A percentile compares a stretch with the other conserved stretches of the same genome.
phyloP scores from a whole-genome alignment of 2,113 vertebrate species.

The Bambusicola thoracicus region DNA sequence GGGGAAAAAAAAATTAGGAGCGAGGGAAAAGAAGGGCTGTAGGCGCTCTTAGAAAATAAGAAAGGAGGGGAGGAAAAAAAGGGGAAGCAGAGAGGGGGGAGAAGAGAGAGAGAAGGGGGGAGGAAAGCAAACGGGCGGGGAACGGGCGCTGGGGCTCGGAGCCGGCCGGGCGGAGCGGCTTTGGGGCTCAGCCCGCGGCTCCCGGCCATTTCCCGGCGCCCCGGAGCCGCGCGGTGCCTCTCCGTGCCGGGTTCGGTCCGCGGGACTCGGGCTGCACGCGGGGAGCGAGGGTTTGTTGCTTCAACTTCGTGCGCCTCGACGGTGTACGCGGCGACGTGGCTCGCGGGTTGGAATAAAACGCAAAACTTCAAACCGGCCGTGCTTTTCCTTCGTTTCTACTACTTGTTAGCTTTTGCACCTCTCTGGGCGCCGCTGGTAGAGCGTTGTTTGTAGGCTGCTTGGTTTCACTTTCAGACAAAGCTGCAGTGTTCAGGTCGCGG shows the following conservation, averaged over 20 bases:
- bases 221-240: not conserved
- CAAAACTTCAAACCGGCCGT: constrained; percentile 17
- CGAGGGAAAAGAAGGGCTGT: not conserved
- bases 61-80: not conserved
- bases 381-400: not conserved
- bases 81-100: not conserved
- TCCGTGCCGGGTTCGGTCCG: not conserved
- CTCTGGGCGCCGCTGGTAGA: not conserved
- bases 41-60: not conserved
- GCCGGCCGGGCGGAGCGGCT: no score
- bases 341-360: constrained; percentile 14
- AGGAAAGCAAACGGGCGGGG: not conserved
- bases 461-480: constrained; percentile 65
- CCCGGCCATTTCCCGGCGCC: not conserved
- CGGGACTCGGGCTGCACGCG: constrained; percentile 3
- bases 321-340: constrained; percentile 10
- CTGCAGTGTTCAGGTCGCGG: constrained; percentile 51
- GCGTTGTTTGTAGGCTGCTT: constrained; percentile 40
- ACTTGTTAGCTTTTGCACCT: constrained; percentile 18
- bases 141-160: not conserved
- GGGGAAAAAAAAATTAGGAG: constrained; percentile 59
- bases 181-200: not conserved
- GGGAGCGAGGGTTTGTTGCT: not conserved
- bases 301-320: not conserved
- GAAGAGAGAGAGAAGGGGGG: no score